Conservation (phyloP, 2,888 invertebrate species). For the Salticus scenicus region DNA sequence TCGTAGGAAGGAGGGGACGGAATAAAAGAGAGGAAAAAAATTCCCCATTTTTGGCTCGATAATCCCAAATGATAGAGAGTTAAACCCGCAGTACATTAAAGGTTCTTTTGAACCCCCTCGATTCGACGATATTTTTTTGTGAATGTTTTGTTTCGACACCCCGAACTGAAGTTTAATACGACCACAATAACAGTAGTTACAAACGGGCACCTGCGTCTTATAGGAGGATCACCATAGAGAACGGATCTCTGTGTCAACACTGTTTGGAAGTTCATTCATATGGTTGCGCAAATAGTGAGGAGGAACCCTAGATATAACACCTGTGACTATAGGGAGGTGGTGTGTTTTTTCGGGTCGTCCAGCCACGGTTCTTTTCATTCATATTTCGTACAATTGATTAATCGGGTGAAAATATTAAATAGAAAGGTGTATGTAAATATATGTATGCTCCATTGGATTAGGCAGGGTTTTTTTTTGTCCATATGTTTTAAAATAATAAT, state of each 20-base stretch:
- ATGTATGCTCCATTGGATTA: not conserved
- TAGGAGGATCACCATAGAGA: not conserved
- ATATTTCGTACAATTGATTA: constrained; percentile 10
- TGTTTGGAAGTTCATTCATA: constrained; percentile 18
- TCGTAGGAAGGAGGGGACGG: not conserved
- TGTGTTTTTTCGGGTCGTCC: constrained; percentile 13
- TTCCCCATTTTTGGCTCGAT: constrained; percentile 28
- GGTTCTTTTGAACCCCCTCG: not conserved
- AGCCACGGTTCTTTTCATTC: not conserved
- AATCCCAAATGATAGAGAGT: constrained; percentile 30
- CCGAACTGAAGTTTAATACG: constrained; percentile 41
- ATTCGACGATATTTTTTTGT: not conserved
- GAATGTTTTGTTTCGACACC: constrained; percentile 52
- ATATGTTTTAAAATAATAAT: not conserved
- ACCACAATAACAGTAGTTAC: constrained; percentile 60
- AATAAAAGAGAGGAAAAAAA: constrained; percentile 18
- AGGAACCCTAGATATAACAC: constrained; percentile 25
- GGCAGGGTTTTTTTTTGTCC: not conserved
- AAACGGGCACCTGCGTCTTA: constrained; percentile 49
- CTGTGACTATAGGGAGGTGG: constrained; percentile 40
- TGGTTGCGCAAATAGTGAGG: constrained; percentile 47
- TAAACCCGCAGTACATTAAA: constrained; percentile 37
- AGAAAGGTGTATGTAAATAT: not conserved
- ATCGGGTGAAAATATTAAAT: not conserved
- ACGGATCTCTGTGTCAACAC: constrained; percentile 54